Evolutionary conservation across 2,888 invertebrate genomes (phyloP), one percentile per base, ranked within the genome.

Genomic region (Siphonodentalium dalli): DNA sequence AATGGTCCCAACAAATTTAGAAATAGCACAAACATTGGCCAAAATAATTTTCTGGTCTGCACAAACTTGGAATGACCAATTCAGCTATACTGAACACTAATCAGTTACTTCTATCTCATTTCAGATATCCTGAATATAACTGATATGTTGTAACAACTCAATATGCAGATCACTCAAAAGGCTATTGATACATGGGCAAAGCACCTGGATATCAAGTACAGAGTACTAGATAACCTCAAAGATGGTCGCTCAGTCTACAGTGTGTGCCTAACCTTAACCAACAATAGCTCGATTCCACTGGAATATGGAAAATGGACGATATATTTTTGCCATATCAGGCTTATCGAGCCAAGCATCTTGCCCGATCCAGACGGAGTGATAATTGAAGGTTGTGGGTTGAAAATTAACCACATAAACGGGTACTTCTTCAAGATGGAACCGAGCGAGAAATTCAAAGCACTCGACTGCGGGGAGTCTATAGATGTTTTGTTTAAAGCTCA

Each of bases 321-420:
- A 18, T 72, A 69, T 50, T 74, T 75, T 44, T 72, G 71, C 39
- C 74, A 73, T 26, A 58, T 71, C n/a, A 68, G 73, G 15, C 71
- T 75, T 72, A 65, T 75, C 15, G 74, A 75, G 47, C 73, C 75
- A 7, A 58, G 46, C 3, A 47, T 52, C 6, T 57, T 73, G 1
- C 71, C 72, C 1, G 54, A 63, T 28, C 58, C 63, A 7, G 56
- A 58, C 24, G 58, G 62, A 20, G 56, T 62, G 5, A 51, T 61
- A 8, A 58, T 69, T 4, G 48, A 60, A 15, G 54, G 66, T 24
- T 55, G 59, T 31, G 69, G 71, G 2, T 49, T 75, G 18, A 55
- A 54, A 18, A 59, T 75, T 21, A 61, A 62, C 8, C 75, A 75
- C 45, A 59, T 73, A 4, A 73, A 73, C 64, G 72, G 74, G 18